These are phyloP conservation scores for Didymodactylos carnosus DNA, from an alignment of 2,888 invertebrate genomes.

Conservation along the genomic window DNA sequence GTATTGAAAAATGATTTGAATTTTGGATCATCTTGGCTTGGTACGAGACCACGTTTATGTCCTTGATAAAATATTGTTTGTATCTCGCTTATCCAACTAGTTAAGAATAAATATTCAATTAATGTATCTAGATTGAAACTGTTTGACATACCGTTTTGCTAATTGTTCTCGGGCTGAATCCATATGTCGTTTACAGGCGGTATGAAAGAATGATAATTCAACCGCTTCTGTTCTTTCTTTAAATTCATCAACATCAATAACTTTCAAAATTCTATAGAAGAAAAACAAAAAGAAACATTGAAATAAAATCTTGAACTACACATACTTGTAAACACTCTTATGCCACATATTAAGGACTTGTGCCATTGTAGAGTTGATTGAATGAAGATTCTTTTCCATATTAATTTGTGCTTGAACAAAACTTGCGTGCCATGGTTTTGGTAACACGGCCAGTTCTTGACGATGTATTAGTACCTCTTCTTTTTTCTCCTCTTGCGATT, in stretches of 20 bases:
- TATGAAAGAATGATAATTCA: conserved; percentile 46
- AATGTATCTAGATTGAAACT: not conserved
- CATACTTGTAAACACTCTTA: conserved; percentile 49
- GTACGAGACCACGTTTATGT: conserved; percentile 33
- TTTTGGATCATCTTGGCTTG: conserved; percentile 40
- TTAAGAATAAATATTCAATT: conserved; percentile 2
- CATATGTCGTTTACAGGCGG: conserved; percentile 42
- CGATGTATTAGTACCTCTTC: conserved; percentile 30
- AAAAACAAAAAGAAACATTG: not conserved
- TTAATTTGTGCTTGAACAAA: conserved; percentile 38
- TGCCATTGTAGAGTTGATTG: conserved; percentile 59
- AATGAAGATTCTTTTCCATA: conserved; percentile 46
- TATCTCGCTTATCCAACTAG: conserved; percentile 33
- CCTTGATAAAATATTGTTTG: conserved; percentile 34
- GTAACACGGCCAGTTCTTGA: conserved; percentile 43
- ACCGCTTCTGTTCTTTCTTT: conserved; percentile 41
- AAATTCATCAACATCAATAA: conserved; percentile 21
- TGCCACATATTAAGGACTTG: conserved; percentile 60
- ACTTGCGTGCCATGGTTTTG: conserved; percentile 48
- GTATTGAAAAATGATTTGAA: conserved; percentile 63
- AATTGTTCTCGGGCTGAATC: conserved; percentile 49
- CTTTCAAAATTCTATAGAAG: not conserved
- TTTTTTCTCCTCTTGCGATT: conserved; percentile 24
- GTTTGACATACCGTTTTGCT: conserved; percentile 41
- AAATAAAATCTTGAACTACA: conserved; percentile 5